Conservation (phyloP, 2,797 vertebrate species). For the Siniperca obscura region DNA sequence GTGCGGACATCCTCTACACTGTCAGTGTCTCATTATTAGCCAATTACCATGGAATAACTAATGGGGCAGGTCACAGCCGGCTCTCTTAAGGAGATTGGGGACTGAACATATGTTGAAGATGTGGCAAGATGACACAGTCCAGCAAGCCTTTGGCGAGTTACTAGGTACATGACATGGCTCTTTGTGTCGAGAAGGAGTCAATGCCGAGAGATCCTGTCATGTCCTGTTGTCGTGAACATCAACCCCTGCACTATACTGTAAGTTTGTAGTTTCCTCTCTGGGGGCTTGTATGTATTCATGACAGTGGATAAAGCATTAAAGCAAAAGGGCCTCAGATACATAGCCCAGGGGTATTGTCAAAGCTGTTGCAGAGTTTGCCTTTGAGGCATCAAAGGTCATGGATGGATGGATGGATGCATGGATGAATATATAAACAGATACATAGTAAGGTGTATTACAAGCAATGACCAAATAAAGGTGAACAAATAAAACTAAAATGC, state of each 20-base stretch:
- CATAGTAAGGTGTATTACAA: not conserved
- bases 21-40: conserved; percentile 78
- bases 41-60: conserved; percentile 79
- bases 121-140: conserved; percentile 72
- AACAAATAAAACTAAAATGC: not conserved
- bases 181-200: conserved; percentile 68
- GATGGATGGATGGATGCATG: conserved; percentile 40
- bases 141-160: conserved; percentile 63
- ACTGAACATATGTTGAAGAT: conserved; percentile 77
- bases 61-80: conserved; percentile 72
- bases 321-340: conserved; percentile 66
- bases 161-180: conserved; percentile 65
- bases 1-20: conserved; percentile 64
- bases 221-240: conserved; percentile 75
- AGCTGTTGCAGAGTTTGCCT: conserved; percentile 58
- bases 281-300: conserved; percentile 66
- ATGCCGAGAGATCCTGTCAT: conserved; percentile 69
- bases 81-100: conserved; percentile 70
- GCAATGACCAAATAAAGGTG: not conserved
- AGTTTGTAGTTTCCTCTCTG: conserved; percentile 61
- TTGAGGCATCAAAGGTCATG: conserved; percentile 59
- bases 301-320: conserved; percentile 60
- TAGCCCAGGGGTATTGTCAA: conserved; percentile 60
- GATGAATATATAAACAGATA: conserved; percentile 18
- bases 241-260: conserved; percentile 64